Evolutionary conservation across 2,888 invertebrate species (phyloP).

Genomic region (Philonicus albiceps): DNA sequence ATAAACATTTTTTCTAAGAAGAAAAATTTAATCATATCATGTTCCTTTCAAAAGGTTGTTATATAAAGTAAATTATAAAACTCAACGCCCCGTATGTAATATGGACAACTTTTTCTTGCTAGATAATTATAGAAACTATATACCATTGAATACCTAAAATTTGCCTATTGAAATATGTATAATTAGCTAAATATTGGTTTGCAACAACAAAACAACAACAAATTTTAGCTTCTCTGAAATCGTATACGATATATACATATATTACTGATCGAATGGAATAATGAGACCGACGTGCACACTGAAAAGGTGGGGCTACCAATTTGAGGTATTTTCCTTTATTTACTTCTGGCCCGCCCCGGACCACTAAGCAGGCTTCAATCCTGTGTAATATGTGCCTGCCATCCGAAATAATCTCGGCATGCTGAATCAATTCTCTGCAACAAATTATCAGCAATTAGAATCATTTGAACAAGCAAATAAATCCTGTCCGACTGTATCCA

Average conservation of each 20-base stretch:
- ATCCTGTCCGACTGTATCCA: constrained; percentile 36
- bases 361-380: neutral
- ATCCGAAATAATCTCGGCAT: neutral
- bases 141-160: neutral
- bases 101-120: neutral
- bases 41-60: neutral
- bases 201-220: neutral
- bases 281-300: neutral
- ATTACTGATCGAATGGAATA: neutral
- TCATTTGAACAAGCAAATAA: constrained; percentile 43
- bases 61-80: neutral
- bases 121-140: neutral
- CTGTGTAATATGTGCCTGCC: neutral
- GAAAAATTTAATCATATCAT: neutral
- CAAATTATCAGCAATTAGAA: constrained; percentile 47
- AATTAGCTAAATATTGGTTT: neutral
- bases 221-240: neutral
- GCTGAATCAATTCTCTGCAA: constrained; percentile 44
- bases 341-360: neutral
- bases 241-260: neutral
- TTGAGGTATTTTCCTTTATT: neutral
- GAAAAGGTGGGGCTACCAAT: constrained; percentile 4
- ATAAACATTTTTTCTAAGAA: neutral
- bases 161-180: neutral
- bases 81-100: neutral